A percentile compares a stretch with the other conserved stretches of the same genome.
These are phyloP conservation scores for Villa cingulata DNA, from an alignment of 2,888 invertebrate species.

Conservation along the genomic window DNA sequence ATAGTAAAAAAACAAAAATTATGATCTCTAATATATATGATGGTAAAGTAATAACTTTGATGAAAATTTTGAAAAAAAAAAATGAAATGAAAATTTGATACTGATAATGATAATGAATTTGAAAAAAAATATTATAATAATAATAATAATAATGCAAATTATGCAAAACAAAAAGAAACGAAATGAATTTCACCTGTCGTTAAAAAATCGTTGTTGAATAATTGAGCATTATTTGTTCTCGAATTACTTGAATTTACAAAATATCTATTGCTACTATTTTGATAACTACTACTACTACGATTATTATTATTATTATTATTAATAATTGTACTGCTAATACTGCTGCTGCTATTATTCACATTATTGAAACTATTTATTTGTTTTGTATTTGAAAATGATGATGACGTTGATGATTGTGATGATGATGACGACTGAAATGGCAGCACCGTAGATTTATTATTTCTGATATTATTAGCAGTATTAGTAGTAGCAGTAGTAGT, in stretches of 20 bases:
- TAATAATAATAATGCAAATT: too few species aligned
- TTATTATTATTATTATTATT: slow-evolving; percentile 5
- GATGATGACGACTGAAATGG: not conserved
- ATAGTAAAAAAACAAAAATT: too few species aligned
- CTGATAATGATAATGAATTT: too few species aligned
- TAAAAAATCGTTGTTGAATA: slow-evolving; percentile 15
- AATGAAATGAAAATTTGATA: too few species aligned
- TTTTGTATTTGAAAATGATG: not conserved
- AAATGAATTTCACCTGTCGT: slow-evolving; percentile 27
- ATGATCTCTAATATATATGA: too few species aligned
- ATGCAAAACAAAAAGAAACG: slow-evolving; percentile 30
- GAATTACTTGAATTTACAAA: not conserved
- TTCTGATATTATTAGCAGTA: slow-evolving; percentile 2
- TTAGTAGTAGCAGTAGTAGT: slow-evolving; percentile 2
- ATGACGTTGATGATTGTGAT: not conserved
- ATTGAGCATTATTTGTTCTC: slow-evolving; percentile 3
- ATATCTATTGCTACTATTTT: too few species aligned
- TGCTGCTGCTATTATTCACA: not conserved
- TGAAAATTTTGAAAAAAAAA: too few species aligned
- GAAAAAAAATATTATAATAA: too few species aligned
- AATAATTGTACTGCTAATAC: slow-evolving; percentile 1
- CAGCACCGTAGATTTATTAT: not conserved
- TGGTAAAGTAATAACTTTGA: too few species aligned
- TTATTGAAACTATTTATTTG: not conserved
- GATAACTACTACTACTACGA: too few species aligned